Evolutionary conservation across 1,140 invertebrate species (phyloP), one percentile per base, ranked within the genome.

Genomic region (Solenopsis fugax): DNA sequence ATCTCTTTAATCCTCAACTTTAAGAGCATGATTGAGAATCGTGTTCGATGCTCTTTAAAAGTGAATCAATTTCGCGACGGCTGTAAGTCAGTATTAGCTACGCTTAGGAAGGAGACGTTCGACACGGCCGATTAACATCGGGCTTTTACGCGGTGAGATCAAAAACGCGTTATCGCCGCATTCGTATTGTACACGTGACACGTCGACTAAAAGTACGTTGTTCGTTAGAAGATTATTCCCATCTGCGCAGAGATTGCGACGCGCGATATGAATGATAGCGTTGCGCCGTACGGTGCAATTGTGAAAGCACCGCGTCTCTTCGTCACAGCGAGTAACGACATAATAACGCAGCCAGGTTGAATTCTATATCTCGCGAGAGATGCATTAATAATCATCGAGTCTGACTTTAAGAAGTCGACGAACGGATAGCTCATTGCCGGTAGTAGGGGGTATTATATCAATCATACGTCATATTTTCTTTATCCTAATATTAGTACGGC

Each of bases 1-100:
- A 80, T 41, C 80, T 60, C 71, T 84, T 84, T 84, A 84, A 84
- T 84, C 80, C 48, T 58, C 82, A 34, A 50, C 12, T 21, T 48
- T 67, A 56, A 85, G 21, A 37, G 24, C 41, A 37, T 16, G 73
- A 73, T 85, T 86, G 13, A 56, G 81, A 29, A 54, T 85, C 80
- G 29, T 41, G 54, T 29, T 58, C 41, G 60, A 82, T 77, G 80
- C 54, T 73, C 80, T 75, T 75, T 84, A 75, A 84, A 84, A 75
- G 54, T 34, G 58, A 77, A 89, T 81, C 69, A 76, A 89, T 76
- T 89, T 89, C 85, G 77, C 87, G 81, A 56, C 29, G 67, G 67
- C 29, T 84, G 67, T 82, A 82, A 82, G 52, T 54, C 69, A 10
- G 45, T 75, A 62, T 84, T 84, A 52, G 34, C 62, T 29, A 56